Evolutionary conservation across 1,140 invertebrate genomes (phyloP), one percentile per base, ranked within the genome.

Genomic region (Diorhabda elongata): DNA sequence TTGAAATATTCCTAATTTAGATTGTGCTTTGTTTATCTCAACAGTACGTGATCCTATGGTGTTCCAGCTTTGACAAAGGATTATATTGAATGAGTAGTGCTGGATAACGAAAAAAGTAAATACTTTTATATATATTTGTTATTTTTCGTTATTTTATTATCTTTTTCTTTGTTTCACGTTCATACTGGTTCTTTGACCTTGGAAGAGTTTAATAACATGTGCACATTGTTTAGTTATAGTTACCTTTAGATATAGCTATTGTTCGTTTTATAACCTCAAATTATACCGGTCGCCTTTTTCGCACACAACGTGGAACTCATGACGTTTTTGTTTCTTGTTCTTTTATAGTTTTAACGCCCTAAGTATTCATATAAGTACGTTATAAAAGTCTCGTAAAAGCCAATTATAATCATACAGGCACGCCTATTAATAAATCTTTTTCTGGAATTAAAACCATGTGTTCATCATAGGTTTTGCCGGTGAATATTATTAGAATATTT

Each of bases 131-230:
- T 42, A 47, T 62, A 44, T 62, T 44, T 42, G 43, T 62, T 44
- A 44, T 44, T 62, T 62, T 62, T 62, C 42, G 66, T 61, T 56
- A 52, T 42, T 52, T 67, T 60, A 8, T 61, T 61, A 4, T 44
- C 58, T 42, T 67, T 47, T 62, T 67, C 60, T 62, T 67, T 67
- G 60, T 67, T 67, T 67, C 44, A 45, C 44, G 44, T 60, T 42
- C 41, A 45, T 5, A 56, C 8, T 56, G 4, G 47, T 52, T 52
- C 47, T 52, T 52, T 52, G 47, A 52, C 47, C 47, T 52, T 52
- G 47, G 47, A 52, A 52, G 47, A 52, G 47, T 52, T 52, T 52
- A 52, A 52, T 52, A 52, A 52, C 47, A 52, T 52, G 47, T n/a
- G n/a, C 47, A 52, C 6, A 52, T 52, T 52, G 47, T 52, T 52